Conservation (phyloP, 2,113 vertebrate species). For the Indri indri region DNA sequence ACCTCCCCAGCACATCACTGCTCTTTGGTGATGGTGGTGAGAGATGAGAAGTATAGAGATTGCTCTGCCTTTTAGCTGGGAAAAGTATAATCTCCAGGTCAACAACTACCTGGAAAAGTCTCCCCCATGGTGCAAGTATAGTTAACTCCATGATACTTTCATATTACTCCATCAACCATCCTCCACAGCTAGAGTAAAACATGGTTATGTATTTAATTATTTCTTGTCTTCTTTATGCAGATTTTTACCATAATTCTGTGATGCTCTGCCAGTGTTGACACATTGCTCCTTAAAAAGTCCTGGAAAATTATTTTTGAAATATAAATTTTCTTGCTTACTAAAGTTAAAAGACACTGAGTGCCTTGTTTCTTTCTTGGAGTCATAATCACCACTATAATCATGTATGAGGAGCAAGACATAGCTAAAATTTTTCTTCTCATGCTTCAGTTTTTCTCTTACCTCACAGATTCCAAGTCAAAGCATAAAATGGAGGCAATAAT, state of each 20-base stretch:
- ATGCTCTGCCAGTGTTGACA: neutral
- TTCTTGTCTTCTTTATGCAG: neutral
- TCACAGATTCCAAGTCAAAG: neutral
- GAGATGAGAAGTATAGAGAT: neutral
- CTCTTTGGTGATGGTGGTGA: neutral
- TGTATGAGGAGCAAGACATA: neutral
- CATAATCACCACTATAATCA: neutral
- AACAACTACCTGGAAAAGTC: neutral
- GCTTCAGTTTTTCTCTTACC: neutral
- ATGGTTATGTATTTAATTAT: neutral
- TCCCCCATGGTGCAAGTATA: neutral
- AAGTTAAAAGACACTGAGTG: neutral
- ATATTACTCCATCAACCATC: neutral
- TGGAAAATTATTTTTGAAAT: constrained; percentile 15
- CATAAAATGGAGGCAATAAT: neutral
- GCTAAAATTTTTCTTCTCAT: neutral
- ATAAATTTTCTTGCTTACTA: neutral
- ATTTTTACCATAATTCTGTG: neutral
- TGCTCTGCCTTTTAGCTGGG: neutral
- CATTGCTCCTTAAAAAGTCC: neutral
- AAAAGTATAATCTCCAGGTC: neutral
- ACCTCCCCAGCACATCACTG: neutral
- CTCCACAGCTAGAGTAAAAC: neutral
- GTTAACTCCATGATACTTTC: neutral
- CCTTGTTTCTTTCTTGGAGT: neutral